These are phyloP conservation scores for Aphelenchoides avenae DNA, from an alignment of 1,140 invertebrate genomes.

Conservation along the genomic window DNA sequence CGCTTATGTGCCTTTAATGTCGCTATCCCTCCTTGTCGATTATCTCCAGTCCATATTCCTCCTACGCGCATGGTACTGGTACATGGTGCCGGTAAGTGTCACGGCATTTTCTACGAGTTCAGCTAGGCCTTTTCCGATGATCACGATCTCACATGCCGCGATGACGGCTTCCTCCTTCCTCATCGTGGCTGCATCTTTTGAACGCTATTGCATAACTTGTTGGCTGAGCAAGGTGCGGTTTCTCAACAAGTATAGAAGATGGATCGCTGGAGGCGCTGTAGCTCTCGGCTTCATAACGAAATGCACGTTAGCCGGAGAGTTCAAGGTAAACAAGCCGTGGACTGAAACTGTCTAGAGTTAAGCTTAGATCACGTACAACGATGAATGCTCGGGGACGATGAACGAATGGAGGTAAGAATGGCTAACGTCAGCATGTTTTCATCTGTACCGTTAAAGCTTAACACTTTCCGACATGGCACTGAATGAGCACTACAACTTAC, in stretches of 20 bases:
- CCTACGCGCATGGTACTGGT: conserved; percentile 39
- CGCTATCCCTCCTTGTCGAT: conserved; percentile 46
- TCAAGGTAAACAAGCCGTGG: conserved; percentile 29
- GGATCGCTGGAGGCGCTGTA: conserved; percentile 41
- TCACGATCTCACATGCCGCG: conserved; percentile 53
- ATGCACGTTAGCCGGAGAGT: conserved; percentile 38
- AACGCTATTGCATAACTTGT: conserved; percentile 45
- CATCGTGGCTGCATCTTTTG: conserved; percentile 51
- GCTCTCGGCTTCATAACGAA: conserved; percentile 47
- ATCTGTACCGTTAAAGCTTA: too few species aligned
- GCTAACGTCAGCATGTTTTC: too few species aligned
- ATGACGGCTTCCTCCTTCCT: conserved; percentile 53
- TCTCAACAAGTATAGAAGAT: conserved; percentile 37
- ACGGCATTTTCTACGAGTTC: too few species aligned
- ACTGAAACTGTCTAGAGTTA: neutral
- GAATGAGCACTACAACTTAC: conserved; percentile 41
- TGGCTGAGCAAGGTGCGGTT: conserved; percentile 17
- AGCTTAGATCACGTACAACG: conserved; percentile 30
- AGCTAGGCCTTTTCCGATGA: conserved; percentile 50
- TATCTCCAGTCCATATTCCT: conserved; percentile 43
- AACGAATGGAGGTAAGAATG: too few species aligned
- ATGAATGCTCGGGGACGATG: conserved; percentile 44
- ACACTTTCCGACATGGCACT: conserved; percentile 26
- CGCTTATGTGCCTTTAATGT: conserved; percentile 53
- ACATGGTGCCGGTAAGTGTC: too few species aligned